phyloP scores from a whole-genome alignment of 2,888 invertebrate genomes.

The Oscheius sp. region DNA sequence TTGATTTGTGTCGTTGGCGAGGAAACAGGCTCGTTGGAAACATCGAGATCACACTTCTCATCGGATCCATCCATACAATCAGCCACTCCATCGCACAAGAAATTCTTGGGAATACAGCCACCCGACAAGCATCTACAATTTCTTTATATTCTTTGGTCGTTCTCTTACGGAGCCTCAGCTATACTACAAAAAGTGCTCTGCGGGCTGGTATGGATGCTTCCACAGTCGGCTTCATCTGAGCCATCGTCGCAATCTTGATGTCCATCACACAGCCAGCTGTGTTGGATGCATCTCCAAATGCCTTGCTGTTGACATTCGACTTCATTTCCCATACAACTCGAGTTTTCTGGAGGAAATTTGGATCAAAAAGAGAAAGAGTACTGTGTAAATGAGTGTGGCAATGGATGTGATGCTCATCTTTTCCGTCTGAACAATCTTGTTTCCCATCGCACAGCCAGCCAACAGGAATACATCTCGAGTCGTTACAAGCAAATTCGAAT shows the following conservation, averaged over 20 bases:
- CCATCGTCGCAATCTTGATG: constrained; percentile 49
- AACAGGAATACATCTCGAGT: constrained; percentile 35
- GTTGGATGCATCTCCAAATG: constrained; percentile 39
- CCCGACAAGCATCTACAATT: constrained; percentile 18
- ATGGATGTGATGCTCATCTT: constrained; percentile 38
- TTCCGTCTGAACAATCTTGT: constrained; percentile 39
- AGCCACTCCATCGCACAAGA: constrained; percentile 3
- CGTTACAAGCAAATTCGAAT: constrained; percentile 6
- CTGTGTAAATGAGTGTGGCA: constrained; percentile 37
- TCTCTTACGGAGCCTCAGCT: constrained; percentile 19
- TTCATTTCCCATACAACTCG: constrained; percentile 46
- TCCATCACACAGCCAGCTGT: constrained; percentile 50
- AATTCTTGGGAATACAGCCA: constrained; percentile 7
- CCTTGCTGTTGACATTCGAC: constrained; percentile 45
- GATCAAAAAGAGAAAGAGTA: not conserved
- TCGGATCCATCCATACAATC: constrained; percentile 29
- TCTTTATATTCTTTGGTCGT: too few relatives aligned
- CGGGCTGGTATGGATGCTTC: constrained; percentile 22
- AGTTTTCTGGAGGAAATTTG: constrained; percentile 32
- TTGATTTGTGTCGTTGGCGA: too few relatives aligned
- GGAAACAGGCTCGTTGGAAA: too few relatives aligned
- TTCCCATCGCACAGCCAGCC: constrained; percentile 49
- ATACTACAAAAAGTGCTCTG: not conserved
- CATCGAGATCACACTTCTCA: not conserved
- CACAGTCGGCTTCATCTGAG: constrained; percentile 35